Base-by-base conservation (phyloP, 2,113 vertebrate species). In the Vimba vimba region DNA sequence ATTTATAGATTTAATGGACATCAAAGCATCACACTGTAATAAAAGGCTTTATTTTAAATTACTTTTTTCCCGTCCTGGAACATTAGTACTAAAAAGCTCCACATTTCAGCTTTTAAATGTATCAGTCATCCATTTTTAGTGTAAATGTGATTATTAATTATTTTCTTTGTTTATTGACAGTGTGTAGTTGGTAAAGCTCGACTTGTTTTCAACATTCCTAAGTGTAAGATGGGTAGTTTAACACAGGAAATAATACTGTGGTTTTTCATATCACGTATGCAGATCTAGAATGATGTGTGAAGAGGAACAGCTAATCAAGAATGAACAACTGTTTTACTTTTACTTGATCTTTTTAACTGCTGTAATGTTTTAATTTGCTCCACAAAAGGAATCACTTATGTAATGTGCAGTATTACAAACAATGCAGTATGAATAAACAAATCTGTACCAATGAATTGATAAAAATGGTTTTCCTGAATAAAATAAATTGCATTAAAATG, bases 321-420 rank as follows among this genome's bases (percentile, higher is more conserved):
- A 43, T 59, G 8, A 50, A 79, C 4, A 3, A 85, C 88, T 45
- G 8, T 71, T 43, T 74, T 43, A 62, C 88, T 78, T 85, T 25
- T 43, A 62, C 88, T 78, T 85, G 19, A 75, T 84, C 55, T 15
- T 57, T 50, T 33, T 76, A 76, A 66, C 21, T 79, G 21, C 30
- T 39, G 21, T n/a, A 59, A 57, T 11, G 30, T n/a, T 57, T 39
- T 33, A 25, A 36, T 78, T 59, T 78, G 25, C 17, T 12, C 10
- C 10, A 6, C 11, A 78, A 78, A 78, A 59, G 0, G 25, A 52
- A 52, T 33, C 1, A 33, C 52, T 4, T 52, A 10, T 77, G 4
- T 10, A 59, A 79, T 8, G 11, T 25, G 19, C 52, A 57, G 50
- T 59, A 62, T 62, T 47, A 27, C 2, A 13, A 50, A 75, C 23